phyloP scores from a whole-genome alignment of 2,888 invertebrate genomes.

The Trissoscelio sp. region DNA sequence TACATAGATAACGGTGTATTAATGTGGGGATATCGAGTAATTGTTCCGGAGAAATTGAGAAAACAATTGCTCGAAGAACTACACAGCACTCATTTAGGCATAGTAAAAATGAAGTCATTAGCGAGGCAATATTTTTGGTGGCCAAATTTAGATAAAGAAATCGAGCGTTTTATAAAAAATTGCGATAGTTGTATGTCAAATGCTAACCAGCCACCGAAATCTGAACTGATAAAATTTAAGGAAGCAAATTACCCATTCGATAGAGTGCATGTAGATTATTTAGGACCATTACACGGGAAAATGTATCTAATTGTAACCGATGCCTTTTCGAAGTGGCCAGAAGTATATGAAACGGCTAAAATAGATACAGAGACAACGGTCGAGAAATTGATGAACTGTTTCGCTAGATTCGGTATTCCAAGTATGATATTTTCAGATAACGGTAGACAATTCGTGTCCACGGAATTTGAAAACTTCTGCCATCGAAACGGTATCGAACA shows the following conservation, averaged over 20 bases:
- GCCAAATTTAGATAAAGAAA: conserved; percentile 70
- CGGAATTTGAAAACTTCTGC: no score
- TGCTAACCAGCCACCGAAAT: conserved; percentile 61
- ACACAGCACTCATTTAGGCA: conserved; percentile 72
- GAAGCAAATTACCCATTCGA: conserved; percentile 65
- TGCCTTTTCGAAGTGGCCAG: conserved; percentile 61
- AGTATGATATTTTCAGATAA: no score
- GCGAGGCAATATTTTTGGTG: conserved; percentile 73
- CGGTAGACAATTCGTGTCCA: no score
- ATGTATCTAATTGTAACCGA: conserved; percentile 69
- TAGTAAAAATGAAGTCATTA: conserved; percentile 46
- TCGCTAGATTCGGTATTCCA: no score
- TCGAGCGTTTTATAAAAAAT: conserved; percentile 48
- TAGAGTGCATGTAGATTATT: conserved; percentile 67
- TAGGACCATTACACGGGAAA: conserved; percentile 64
- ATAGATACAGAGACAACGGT: no score
- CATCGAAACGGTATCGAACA: no score
- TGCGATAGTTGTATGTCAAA: conserved; percentile 63
- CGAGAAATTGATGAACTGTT: no score
- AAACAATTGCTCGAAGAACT: conserved; percentile 65
- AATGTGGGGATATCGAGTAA: conserved; percentile 72
- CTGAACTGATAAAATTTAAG: conserved; percentile 62
- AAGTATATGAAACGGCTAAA: conserved; percentile 4
- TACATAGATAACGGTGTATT: conserved; percentile 38
- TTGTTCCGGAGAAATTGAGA: conserved; percentile 67